A percentile compares a stretch with the other conserved stretches of the same genome.
These are phyloP conservation scores for Xenopus tropicalis DNA, from an alignment of 2,113 vertebrate genomes.

Conservation along the genomic window DNA sequence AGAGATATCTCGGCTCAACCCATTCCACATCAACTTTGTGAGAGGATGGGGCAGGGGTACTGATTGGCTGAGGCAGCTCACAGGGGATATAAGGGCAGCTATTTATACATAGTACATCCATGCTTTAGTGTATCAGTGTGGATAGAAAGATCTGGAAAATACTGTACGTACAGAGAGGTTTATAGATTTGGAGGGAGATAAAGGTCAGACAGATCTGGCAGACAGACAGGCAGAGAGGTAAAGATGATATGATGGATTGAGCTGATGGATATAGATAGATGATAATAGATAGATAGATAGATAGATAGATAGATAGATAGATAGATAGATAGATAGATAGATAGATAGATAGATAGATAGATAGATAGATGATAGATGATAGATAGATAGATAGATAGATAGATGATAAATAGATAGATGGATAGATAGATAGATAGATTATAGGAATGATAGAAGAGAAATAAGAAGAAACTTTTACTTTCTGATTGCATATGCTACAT, in stretches of 20 bases:
- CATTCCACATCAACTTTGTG: slow-evolving; percentile 17
- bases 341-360: too few species aligned
- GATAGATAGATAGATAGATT: too few species aligned
- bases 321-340: too few species aligned
- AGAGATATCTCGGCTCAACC: slow-evolving; percentile 21
- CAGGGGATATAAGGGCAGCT: slow-evolving; percentile 19
- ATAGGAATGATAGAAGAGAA: too few species aligned
- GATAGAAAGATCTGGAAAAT: background rate
- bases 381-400: too few species aligned
- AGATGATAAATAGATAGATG: too few species aligned
- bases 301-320: too few species aligned
- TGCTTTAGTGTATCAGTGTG: background rate
- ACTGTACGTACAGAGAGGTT: background rate
- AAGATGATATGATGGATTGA: background rate
- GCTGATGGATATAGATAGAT: background rate
- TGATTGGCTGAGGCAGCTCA: slow-evolving; percentile 30
- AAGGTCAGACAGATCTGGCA: background rate
- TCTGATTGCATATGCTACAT: too few species aligned
- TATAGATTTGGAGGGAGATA: background rate
- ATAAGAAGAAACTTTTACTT: too few species aligned
- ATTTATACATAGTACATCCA: slow-evolving; percentile 17
- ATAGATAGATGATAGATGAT: too few species aligned
- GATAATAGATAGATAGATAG: too few species aligned
- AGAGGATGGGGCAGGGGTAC: slow-evolving; percentile 13
- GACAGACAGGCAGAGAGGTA: background rate